Evolutionary conservation across 2,113 vertebrate genomes (phyloP).

Genomic region (Peromyscus maniculatus): DNA sequence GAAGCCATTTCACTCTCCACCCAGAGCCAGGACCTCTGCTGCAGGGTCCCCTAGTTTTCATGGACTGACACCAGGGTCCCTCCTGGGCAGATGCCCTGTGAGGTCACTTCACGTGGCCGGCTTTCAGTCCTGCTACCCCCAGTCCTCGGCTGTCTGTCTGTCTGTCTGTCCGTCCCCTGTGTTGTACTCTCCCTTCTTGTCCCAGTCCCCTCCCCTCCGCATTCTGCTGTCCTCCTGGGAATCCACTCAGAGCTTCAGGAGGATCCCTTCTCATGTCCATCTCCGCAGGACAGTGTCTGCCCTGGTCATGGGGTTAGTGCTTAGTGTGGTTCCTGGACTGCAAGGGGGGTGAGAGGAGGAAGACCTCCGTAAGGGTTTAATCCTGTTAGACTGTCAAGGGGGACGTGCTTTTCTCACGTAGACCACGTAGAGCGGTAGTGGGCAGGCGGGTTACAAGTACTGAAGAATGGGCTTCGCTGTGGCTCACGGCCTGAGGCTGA

Average conservation of each 20-base stretch:
- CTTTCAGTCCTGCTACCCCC: not conserved
- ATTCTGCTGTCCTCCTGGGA: not conserved
- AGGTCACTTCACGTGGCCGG: not conserved
- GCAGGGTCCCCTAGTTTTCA: not conserved
- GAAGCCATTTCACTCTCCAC: not conserved
- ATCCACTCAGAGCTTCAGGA: not conserved
- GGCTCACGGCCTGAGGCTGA: no score
- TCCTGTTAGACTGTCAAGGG: not conserved
- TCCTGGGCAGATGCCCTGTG: fast-evolving
- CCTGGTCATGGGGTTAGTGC: fast-evolving
- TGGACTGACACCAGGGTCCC: no score
- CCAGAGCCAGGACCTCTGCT: not conserved
- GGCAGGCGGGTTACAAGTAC: not conserved
- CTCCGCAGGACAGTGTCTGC: not conserved
- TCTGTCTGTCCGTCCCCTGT: not conserved
- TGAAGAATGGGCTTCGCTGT: not conserved
- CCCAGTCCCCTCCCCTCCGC: not conserved
- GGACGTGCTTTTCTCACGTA: not conserved
- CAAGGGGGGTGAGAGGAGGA: no score
- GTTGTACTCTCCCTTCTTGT: not conserved
- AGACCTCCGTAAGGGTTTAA: not conserved
- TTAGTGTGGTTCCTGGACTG: no score
- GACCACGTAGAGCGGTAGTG: not conserved
- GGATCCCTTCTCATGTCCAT: not conserved
- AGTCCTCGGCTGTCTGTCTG: not conserved